Evolutionary conservation across 23 tunicate species (phyloP), one percentile per base, ranked within the genome.

Genomic region (Oikopleura vanhoeffeni): DNA sequence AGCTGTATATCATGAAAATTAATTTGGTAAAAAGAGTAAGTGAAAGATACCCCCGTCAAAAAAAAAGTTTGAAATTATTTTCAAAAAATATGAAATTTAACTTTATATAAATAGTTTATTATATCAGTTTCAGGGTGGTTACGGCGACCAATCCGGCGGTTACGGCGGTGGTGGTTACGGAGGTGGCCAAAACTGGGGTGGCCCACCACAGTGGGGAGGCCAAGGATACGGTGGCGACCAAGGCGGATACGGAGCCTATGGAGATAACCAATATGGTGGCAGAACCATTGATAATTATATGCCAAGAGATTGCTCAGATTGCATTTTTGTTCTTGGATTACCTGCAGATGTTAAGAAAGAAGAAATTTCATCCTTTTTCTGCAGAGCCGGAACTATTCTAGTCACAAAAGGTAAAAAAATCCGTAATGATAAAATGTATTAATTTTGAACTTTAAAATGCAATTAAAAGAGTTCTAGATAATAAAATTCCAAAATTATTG

Each of bases 371-470:
- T 18, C 27, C 34, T 71, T 71, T 71, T 71, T 71, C 79, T 71
- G 79, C 79, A 33, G 79, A 2, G 79, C 79, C 38, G 79, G 79
- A 38, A 71, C 79, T 38, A 71, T 71, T 71, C 38, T 71, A 3
- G 79, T 71, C 34, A 71, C 79, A 18, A 71, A 71, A 71, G 35
- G 79, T 71, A 71, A 28, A n/a, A n/a, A n/a, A n/a, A n/a, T n/a
- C n/a, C n/a, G n/a, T n/a, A n/a, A n/a, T n/a, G n/a, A n/a, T n/a
- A n/a, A n/a, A n/a, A n/a, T n/a, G n/a, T n/a, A n/a, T n/a, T n/a
- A n/a, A n/a, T n/a, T n/a, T n/a, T n/a, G n/a, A n/a, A n/a, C n/a
- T n/a, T n/a, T n/a, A n/a, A n/a, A n/a, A n/a, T n/a, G n/a, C n/a
- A n/a, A n/a, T n/a, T n/a, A n/a, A n/a, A n/a, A n/a, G n/a, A n/a